These are phyloP conservation scores for Lysiphlebus fabarum DNA, from an alignment of 1,140 invertebrate genomes.

Conservation along the genomic window DNA sequence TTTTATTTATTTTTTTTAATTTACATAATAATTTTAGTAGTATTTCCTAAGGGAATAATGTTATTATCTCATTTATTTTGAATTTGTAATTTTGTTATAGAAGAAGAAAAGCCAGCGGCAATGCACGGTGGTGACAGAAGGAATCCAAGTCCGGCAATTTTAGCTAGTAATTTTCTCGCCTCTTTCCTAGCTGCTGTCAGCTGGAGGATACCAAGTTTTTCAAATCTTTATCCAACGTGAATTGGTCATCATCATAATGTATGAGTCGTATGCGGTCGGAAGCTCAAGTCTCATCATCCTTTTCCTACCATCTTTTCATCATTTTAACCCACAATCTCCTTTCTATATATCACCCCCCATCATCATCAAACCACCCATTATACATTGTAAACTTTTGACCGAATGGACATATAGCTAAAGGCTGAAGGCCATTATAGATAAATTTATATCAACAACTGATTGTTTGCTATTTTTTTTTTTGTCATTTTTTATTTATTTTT, in stretches of 20 bases:
- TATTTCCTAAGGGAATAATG: background rate
- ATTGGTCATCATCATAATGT: slow-evolving; percentile 12
- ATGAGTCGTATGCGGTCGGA: slow-evolving; percentile 1
- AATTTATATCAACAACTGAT: too few relatives aligned
- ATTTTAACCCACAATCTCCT: background rate
- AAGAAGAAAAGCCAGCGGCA: slow-evolving; percentile 56
- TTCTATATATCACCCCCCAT: too few relatives aligned
- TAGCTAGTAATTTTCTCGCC: slow-evolving; percentile 51
- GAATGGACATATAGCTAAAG: too few relatives aligned
- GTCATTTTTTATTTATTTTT: too few relatives aligned
- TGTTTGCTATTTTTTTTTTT: too few relatives aligned
- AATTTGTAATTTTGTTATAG: slow-evolving; percentile 42
- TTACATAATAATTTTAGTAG: too few relatives aligned
- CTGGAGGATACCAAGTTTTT: slow-evolving; percentile 54
- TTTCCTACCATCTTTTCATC: slow-evolving; percentile 10
- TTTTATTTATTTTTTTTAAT: too few relatives aligned
- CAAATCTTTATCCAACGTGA: slow-evolving; percentile 52
- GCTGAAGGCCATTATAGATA: too few relatives aligned
- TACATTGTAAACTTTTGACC: too few relatives aligned
- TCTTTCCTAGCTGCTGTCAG: slow-evolving; percentile 47
- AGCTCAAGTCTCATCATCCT: slow-evolving; percentile 18
- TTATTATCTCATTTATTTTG: slow-evolving; percentile 7
- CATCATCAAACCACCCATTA: too few relatives aligned
- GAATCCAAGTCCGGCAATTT: slow-evolving; percentile 49
- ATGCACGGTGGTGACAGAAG: slow-evolving; percentile 57